Conservation (phyloP, 2,113 vertebrate species). For the Cyprinodon variegatus region DNA sequence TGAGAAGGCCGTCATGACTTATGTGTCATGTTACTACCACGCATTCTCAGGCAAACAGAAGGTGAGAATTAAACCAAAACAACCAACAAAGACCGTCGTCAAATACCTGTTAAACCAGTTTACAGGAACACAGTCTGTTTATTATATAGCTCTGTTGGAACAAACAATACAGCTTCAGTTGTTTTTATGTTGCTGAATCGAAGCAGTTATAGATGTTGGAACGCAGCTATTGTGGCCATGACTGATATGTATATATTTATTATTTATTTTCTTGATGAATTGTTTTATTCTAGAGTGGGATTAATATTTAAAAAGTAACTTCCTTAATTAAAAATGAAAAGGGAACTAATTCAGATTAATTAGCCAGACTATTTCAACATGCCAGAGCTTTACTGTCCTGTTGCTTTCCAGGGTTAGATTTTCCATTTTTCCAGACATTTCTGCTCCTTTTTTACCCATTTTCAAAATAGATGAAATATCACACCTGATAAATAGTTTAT, state of each 20-base stretch:
- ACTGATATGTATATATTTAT: not conserved
- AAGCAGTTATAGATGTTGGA: not conserved
- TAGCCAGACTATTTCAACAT: no score
- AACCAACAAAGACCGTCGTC: not conserved
- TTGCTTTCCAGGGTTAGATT: no score
- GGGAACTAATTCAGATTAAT: no score
- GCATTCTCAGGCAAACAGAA: slow-evolving; percentile 99
- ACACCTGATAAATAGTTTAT: not conserved
- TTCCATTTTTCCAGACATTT: not conserved
- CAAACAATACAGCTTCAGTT: not conserved
- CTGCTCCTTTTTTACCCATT: not conserved
- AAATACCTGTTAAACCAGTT: not conserved
- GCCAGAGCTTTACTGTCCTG: no score
- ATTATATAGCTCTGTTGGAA: not conserved
- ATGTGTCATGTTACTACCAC: slow-evolving; percentile 99
- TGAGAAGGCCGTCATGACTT: slow-evolving; percentile 99
- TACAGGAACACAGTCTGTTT: not conserved
- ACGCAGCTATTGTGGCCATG: not conserved
- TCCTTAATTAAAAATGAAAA: not conserved
- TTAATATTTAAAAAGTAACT: not conserved
- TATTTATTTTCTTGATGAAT: not conserved
- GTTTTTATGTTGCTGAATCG: not conserved
- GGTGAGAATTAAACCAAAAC: slow-evolving; percentile 83
- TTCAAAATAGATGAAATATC: not conserved
- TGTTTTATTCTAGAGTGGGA: not conserved